These are phyloP conservation scores for Drosophila pallidifrons DNA, from an alignment of 1,140 invertebrate species.

Conservation along the genomic window DNA sequence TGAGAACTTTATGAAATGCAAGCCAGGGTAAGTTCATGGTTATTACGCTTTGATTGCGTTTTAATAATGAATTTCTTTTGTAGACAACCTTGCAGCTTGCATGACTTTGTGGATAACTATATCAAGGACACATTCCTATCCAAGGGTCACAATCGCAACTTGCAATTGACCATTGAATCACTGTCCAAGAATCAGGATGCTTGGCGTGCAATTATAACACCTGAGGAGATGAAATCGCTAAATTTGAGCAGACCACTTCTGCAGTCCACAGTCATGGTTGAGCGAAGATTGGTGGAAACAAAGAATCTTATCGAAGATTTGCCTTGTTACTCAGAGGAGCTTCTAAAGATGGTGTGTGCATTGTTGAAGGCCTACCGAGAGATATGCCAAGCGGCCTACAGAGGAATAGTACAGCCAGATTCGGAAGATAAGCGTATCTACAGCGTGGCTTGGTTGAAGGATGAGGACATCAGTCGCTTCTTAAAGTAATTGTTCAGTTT, in stretches of 20 bases:
- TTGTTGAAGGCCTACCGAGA: constrained; percentile 90
- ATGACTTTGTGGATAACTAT: constrained; percentile 91
- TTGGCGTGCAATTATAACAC: constrained; percentile 89
- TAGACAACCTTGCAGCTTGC: constrained; percentile 88
- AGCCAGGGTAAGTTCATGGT: constrained; percentile 86
- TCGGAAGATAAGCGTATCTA: constrained; percentile 92
- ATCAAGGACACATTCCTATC: constrained; percentile 90
- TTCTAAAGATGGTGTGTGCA: constrained; percentile 83
- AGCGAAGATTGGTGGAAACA: constrained; percentile 89
- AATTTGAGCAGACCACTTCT: constrained; percentile 89
- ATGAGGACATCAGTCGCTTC: constrained; percentile 97
- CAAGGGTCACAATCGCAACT: constrained; percentile 86
- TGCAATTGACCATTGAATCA: constrained; percentile 88
- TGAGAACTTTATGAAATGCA: constrained; percentile 88
- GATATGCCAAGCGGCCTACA: constrained; percentile 91
- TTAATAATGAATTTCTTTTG: not conserved
- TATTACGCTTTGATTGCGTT: too few species aligned
- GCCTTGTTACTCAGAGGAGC: constrained; percentile 86
- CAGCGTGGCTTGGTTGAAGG: constrained; percentile 96
- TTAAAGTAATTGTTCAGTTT: constrained; percentile 87
- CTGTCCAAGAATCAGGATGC: constrained; percentile 91
- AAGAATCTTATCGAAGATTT: constrained; percentile 89
- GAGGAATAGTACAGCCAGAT: constrained; percentile 92
- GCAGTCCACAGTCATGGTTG: constrained; percentile 88
- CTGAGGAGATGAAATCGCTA: constrained; percentile 88